Conservation (phyloP, 35 echinoderm and acorn worm species). For the Eucidaris tribuloides region DNA sequence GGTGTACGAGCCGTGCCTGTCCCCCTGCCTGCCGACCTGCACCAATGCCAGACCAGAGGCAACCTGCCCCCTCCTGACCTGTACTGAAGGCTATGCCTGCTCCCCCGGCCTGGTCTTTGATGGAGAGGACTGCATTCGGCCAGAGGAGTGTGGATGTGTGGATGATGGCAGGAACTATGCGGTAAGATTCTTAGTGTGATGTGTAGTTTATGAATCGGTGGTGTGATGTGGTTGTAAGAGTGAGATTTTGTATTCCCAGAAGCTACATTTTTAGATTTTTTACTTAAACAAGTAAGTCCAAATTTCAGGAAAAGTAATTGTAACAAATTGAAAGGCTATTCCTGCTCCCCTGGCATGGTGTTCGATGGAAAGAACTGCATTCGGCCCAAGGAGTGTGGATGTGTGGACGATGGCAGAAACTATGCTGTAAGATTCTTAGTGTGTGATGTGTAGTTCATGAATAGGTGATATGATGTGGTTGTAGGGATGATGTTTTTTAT, state of each 20-base stretch:
- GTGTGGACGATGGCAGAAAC: neutral
- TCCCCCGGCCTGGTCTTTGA: slow-evolving; percentile 9
- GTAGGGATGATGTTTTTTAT: no score
- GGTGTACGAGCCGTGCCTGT: neutral
- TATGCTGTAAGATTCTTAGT: no score
- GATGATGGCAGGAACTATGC: neutral
- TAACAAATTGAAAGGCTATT: no score
- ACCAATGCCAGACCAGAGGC: neutral
- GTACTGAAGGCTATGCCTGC: neutral
- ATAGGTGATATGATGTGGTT: no score
- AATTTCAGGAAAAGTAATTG: no score
- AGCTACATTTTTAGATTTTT: no score
- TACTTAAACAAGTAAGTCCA: no score
- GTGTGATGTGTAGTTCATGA: no score
- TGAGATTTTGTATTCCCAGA: no score
- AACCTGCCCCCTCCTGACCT: neutral
- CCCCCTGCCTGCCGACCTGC: neutral
- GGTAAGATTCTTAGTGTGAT: no score
- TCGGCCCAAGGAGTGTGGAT: neutral
- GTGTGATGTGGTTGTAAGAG: no score
- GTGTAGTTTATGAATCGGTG: no score
- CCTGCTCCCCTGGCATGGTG: neutral
- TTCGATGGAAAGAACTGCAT: slow-evolving; percentile 10
- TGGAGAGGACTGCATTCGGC: neutral
- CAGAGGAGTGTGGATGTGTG: neutral